Percentiles rank a stretch among this genome's conserved stretches.
phyloP scores from a whole-genome alignment of 2,113 vertebrate species.

The Toxostoma redivivum region DNA sequence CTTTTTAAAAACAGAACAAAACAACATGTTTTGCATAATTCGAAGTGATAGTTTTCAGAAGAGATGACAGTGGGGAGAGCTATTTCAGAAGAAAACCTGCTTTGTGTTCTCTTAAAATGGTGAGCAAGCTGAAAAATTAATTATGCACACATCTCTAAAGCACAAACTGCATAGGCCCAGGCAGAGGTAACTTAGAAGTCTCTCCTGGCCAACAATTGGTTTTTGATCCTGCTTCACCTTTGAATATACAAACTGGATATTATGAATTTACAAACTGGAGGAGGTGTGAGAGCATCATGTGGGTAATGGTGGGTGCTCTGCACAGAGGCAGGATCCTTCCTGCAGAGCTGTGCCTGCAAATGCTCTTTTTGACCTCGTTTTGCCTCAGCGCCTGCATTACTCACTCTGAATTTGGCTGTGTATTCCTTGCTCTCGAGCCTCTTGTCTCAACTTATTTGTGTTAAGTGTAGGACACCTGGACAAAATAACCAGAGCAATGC shows the following conservation, averaged over 20 bases:
- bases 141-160: background rate
- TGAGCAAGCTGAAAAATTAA: slow-evolving; percentile 50
- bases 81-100: slow-evolving; percentile 33
- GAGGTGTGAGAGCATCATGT: background rate
- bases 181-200: background rate
- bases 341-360: background rate
- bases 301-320: background rate
- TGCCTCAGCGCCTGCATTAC: slow-evolving; percentile 18
- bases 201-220: background rate
- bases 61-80: slow-evolving; percentile 9
- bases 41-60: slow-evolving; percentile 38
- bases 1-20: slow-evolving; percentile 20
- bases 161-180: background rate
- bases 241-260: background rate
- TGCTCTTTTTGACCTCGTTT: slow-evolving; percentile 34
- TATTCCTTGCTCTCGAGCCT: slow-evolving; percentile 25
- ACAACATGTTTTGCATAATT: slow-evolving; percentile 40
- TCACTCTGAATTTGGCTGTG: slow-evolving; percentile 61
- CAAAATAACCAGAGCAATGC: slow-evolving; percentile 56
- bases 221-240: background rate
- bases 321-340: background rate
- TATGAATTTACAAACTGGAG: background rate
- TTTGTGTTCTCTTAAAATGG: slow-evolving; percentile 20
- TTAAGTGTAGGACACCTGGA: slow-evolving; percentile 60
- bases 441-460: slow-evolving; percentile 63